A percentile compares a stretch with the other conserved stretches of the same genome.
phyloP scores from a whole-genome alignment of 1,140 invertebrate genomes.

The Dendroctonus ponderosae region DNA sequence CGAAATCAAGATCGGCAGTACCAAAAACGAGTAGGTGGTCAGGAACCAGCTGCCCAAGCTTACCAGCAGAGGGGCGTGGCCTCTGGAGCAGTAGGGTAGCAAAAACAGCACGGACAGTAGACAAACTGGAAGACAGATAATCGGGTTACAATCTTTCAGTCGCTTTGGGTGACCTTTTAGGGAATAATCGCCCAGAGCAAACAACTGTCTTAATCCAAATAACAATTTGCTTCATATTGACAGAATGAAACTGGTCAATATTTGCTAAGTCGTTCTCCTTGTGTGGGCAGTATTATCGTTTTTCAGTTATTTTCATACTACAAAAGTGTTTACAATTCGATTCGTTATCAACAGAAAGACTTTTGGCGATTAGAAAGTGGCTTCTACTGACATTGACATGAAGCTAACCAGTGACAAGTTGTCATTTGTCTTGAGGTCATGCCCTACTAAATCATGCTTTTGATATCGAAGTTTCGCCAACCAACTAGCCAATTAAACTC shows the following conservation, averaged over 20 bases:
- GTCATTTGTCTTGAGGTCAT: too few species aligned
- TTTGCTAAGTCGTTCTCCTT: neutral
- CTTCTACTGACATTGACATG: too few species aligned
- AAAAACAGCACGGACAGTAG: slow-evolving; percentile 62
- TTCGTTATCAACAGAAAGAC: too few species aligned
- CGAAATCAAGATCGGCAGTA: slow-evolving; percentile 62
- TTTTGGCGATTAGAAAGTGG: too few species aligned
- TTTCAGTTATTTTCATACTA: neutral
- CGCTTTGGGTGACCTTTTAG: neutral
- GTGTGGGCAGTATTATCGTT: neutral
- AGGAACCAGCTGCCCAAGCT: slow-evolving; percentile 59
- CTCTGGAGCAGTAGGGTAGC: slow-evolving; percentile 60
- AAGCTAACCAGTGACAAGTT: too few species aligned
- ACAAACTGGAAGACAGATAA: slow-evolving; percentile 57
- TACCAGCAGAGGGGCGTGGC: slow-evolving; percentile 58
- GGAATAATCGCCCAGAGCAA: neutral
- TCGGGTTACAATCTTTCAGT: neutral
- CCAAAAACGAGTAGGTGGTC: slow-evolving; percentile 62
- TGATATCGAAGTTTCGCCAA: too few species aligned
- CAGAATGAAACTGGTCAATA: neutral
- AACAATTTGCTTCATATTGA: neutral
- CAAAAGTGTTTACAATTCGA: too few species aligned
- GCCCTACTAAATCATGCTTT: too few species aligned
- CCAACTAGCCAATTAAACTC: too few species aligned
- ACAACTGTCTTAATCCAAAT: neutral